These are phyloP conservation scores for Polymixis lichenea DNA, from an alignment of 2,888 invertebrate genomes.

Conservation along the genomic window DNA sequence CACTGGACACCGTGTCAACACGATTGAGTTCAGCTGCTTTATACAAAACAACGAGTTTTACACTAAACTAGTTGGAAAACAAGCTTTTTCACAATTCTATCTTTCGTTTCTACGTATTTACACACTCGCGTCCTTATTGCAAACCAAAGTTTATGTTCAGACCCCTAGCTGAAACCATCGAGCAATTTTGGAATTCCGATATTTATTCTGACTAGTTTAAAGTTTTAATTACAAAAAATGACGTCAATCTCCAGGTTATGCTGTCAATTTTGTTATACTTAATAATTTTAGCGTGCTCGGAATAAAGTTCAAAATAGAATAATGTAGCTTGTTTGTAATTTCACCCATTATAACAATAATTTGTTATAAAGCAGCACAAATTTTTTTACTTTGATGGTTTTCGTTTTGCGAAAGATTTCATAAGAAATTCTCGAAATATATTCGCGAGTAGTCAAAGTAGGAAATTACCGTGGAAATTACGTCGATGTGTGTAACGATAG, in stretches of 20 bases:
- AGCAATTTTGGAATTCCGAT: neutral
- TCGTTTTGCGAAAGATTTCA: neutral
- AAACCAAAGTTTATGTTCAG: too few species aligned
- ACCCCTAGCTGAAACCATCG: neutral
- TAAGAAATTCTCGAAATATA: neutral
- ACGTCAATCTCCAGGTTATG: too few species aligned
- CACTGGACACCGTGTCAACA: constrained; percentile 46
- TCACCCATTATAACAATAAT: neutral
- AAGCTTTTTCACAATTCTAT: neutral
- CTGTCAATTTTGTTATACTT: neutral
- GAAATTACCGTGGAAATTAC: neutral
- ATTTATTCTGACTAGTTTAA: neutral
- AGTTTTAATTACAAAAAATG: neutral
- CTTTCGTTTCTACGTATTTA: neutral
- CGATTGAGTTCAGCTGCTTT: constrained; percentile 2
- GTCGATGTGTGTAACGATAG: neutral
- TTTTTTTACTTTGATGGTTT: neutral
- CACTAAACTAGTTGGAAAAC: neutral
- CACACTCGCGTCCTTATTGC: neutral
- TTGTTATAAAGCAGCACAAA: neutral
- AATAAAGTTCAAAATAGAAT: neutral
- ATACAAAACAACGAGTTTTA: constrained; percentile 15
- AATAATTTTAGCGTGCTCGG: neutral
- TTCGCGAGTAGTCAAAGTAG: neutral
- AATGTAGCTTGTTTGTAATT: neutral